phyloP scores from a whole-genome alignment of 2,888 invertebrate genomes.

The Agonopterix alstromeriana region DNA sequence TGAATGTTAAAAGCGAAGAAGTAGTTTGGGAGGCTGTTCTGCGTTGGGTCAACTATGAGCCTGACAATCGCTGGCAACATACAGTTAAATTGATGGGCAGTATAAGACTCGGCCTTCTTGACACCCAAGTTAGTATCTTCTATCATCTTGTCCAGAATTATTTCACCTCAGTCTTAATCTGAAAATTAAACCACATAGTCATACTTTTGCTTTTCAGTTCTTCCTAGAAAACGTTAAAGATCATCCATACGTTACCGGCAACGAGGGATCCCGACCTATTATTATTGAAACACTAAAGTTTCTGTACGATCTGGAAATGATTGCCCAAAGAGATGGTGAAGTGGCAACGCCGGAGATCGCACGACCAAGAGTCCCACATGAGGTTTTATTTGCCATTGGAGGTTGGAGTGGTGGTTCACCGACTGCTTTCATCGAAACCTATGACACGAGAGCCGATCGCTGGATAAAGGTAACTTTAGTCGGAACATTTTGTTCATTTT shows the following conservation, averaged over 20 bases:
- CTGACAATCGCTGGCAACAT: slow-evolving; percentile 82
- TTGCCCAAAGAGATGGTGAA: slow-evolving; percentile 85
- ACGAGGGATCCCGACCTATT: slow-evolving; percentile 90
- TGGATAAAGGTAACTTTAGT: slow-evolving; percentile 83
- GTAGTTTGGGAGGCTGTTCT: slow-evolving; percentile 91
- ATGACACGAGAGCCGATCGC: slow-evolving; percentile 91
- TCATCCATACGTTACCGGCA: slow-evolving; percentile 89
- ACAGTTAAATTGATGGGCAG: slow-evolving; percentile 88
- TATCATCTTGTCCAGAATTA: not conserved
- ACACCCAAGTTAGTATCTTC: slow-evolving; percentile 78
- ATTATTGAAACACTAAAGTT: slow-evolving; percentile 94
- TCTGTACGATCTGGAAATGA: slow-evolving; percentile 94
- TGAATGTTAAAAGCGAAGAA: slow-evolving; percentile 93
- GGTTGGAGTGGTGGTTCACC: slow-evolving; percentile 82
- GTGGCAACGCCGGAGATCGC: slow-evolving; percentile 91
- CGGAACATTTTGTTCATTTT: not conserved
- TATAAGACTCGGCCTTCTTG: slow-evolving; percentile 88
- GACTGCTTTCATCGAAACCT: slow-evolving; percentile 89
- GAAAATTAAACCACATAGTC: no score
- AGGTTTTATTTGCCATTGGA: slow-evolving; percentile 85
- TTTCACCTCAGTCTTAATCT: not conserved
- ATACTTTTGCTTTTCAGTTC: slow-evolving; percentile 73
- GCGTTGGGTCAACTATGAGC: slow-evolving; percentile 90
- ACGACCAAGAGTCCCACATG: slow-evolving; percentile 89
- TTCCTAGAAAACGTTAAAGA: slow-evolving; percentile 94